Percentiles rank a stretch among this genome's conserved stretches.
Evolutionary conservation across 2,113 vertebrate species (phyloP).

Genomic region (Cricetomys ansorgei): DNA sequence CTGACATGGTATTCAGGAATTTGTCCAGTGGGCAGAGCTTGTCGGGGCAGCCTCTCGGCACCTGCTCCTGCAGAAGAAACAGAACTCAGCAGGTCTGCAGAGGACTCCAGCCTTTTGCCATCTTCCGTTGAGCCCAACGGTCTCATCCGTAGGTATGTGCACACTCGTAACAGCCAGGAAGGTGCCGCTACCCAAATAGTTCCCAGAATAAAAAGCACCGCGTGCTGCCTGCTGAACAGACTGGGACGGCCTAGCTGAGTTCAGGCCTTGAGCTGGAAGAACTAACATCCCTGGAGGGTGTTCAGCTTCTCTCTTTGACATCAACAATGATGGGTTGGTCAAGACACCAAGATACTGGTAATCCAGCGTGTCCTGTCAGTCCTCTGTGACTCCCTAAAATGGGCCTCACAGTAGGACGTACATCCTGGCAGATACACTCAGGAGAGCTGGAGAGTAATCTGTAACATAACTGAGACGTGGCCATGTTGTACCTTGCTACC

Average conservation of each 20-base stretch:
- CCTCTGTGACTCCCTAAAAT: not conserved
- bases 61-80: slow-evolving; percentile 88
- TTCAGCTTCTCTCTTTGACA: not conserved
- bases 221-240: not conserved
- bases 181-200: not conserved
- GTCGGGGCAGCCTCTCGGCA: slow-evolving; percentile 91
- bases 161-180: not conserved
- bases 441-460: not conserved
- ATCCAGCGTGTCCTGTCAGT: too few relatives aligned
- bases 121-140: not conserved
- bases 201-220: not conserved
- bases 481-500: not conserved
- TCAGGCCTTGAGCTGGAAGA: not conserved
- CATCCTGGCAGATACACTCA: not conserved
- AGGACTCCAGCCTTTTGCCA: not conserved
- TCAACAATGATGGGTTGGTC: not conserved
- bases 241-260: not conserved
- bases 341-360: fast-evolving
- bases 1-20: slow-evolving; percentile 89
- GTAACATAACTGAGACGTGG: fast-evolving
- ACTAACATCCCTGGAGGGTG: too few relatives aligned
- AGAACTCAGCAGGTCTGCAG: not conserved
- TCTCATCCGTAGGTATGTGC: too few relatives aligned
- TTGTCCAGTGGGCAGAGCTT: slow-evolving; percentile 93
- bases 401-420: not conserved